These are phyloP conservation scores for Callopanchax toddi DNA, from an alignment of 2,113 vertebrate genomes.

Conservation along the genomic window DNA sequence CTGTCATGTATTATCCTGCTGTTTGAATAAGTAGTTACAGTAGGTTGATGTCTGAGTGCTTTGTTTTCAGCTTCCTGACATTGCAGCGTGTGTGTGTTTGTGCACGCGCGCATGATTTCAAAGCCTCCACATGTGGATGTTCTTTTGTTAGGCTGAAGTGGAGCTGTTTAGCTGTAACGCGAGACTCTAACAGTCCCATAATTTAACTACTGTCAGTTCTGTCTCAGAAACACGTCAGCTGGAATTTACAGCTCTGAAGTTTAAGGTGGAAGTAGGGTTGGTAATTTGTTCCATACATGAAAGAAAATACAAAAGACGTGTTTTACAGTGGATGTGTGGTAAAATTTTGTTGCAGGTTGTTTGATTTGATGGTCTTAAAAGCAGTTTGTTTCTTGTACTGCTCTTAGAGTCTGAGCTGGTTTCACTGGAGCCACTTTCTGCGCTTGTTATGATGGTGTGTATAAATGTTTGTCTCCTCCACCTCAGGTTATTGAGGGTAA, in stretches of 20 bases:
- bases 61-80: constrained; percentile 9
- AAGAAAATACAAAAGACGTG: too few relatives aligned
- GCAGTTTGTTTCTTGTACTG: too few relatives aligned
- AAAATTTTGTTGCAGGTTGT: too few relatives aligned
- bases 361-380: too few relatives aligned
- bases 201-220: not conserved
- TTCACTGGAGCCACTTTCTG: constrained; percentile 36
- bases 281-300: too few relatives aligned
- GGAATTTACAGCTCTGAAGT: too few relatives aligned
- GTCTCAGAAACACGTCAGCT: too few relatives aligned
- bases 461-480: constrained; percentile 1
- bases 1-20: not conserved
- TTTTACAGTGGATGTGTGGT: too few relatives aligned
- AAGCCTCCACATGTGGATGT: not conserved
- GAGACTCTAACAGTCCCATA: constrained; percentile 21
- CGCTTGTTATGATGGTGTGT: constrained; percentile 21
- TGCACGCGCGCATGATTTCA: constrained; percentile 9
- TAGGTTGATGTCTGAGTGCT: constrained; percentile 3
- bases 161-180: not conserved
- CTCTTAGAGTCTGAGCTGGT: too few relatives aligned
- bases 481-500: constrained; percentile 21
- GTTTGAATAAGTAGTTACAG: not conserved
- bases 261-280: too few relatives aligned
- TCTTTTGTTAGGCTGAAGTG: not conserved
- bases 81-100: not conserved